Evolutionary conservation across 2,113 vertebrate species (phyloP), one percentile per base, ranked within the genome.

Genomic region (Rostratula benghalensis): DNA sequence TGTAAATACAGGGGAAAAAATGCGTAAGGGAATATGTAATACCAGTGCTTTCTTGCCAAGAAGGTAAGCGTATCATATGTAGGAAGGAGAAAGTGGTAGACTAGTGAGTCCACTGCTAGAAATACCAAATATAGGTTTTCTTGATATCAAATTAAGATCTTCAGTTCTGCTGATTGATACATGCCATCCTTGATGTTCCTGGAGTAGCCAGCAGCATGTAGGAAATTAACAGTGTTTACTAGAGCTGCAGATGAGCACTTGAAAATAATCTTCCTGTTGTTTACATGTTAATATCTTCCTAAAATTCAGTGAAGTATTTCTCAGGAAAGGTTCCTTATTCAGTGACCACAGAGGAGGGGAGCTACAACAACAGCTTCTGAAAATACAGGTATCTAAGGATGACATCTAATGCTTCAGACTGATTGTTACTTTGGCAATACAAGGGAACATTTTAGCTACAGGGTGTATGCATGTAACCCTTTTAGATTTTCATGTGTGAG

Each of bases 381-480:
- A 69, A 28, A 51, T 16, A 35, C 8, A 18, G 10, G 7, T 54
- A 41, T 56, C 10, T 60, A 54, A 73, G 60, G 9, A 59, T 74
- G n/a, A 9, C 11, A 41, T 46, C 17, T 77, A 68, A 60, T 41
- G 18, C 41, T 41, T 76, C 48, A 50, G 24, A 80, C 3, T 46
- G 13, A 30, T 22, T 10, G 11, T 25, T 59, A 46, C 23, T 30
- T 7, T 35, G 5, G 3, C 0, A 8, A 1, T 61, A 27, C 2
- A 37, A 1, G 3, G 4, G 41, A 30, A 86, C 11, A 24, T 45
- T 76, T 74, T 67, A 51, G 9, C 19, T 65, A 4, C 2, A 59
- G n/a, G 9, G 39, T 57, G 6, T 50, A 45, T 9, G 5, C 11
- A 21, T 64, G 39, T 73, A 14, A 16, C 10, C 59, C 48, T 71